These are phyloP conservation scores for Siniperca knerii DNA, from an alignment of 2,113 vertebrate species.

Conservation along the genomic window DNA sequence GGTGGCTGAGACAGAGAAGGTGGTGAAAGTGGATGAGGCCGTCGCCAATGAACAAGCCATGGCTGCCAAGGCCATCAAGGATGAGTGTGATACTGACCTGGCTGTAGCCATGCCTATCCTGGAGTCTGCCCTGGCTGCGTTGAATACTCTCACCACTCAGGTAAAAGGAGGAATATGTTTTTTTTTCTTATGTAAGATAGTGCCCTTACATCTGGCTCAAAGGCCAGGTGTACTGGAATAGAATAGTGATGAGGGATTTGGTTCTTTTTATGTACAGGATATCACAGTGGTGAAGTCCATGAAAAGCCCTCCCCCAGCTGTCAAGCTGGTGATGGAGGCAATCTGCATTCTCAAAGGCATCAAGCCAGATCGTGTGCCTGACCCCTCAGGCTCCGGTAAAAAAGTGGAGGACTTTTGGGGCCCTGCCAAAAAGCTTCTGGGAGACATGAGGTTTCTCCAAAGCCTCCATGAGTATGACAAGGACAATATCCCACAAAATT, in stretches of 20 bases:
- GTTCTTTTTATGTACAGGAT: constrained; percentile 82
- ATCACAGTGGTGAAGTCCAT: constrained; percentile 95
- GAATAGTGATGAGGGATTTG: background rate
- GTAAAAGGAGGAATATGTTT: constrained; percentile 69
- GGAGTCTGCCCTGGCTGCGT: constrained; percentile 88
- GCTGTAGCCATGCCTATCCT: constrained; percentile 89
- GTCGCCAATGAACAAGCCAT: constrained; percentile 90
- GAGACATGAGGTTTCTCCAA: constrained; percentile 92
- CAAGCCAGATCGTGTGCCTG: constrained; percentile 90
- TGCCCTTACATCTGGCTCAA: background rate
- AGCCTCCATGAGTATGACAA: constrained; percentile 94
- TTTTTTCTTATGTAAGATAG: background rate
- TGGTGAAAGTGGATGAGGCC: constrained; percentile 90
- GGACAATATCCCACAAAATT: constrained; percentile 89
- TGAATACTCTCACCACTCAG: constrained; percentile 90
- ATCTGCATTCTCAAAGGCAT: constrained; percentile 94
- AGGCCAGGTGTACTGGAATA: background rate
- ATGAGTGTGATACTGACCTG: constrained; percentile 93
- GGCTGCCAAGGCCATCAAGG: constrained; percentile 93
- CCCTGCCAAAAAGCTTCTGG: constrained; percentile 91
- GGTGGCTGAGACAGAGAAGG: constrained; percentile 90
- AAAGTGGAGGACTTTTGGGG: constrained; percentile 95
- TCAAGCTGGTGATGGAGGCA: constrained; percentile 95
- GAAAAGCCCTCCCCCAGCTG: constrained; percentile 92
- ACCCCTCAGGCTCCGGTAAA: constrained; percentile 89